phyloP scores from a whole-genome alignment of 2,113 vertebrate species.

The Carlito syrichta region DNA sequence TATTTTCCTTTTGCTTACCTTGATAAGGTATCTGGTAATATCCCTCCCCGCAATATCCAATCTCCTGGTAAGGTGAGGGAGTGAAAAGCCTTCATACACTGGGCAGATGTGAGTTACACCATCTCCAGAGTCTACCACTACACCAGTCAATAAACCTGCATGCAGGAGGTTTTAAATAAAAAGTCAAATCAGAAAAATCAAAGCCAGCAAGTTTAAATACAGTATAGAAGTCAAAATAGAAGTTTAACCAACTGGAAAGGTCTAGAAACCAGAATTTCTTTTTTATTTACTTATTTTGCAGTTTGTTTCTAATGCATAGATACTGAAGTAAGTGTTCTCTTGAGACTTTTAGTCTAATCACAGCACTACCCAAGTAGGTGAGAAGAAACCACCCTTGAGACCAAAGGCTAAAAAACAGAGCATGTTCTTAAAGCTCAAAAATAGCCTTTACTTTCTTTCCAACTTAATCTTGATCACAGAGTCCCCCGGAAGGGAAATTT shows the following conservation, averaged over 20 bases:
- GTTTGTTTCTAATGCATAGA: neutral
- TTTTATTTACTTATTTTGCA: neutral
- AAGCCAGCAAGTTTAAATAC: neutral
- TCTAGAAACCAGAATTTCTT: neutral
- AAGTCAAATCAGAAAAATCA: neutral
- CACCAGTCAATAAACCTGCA: conserved; percentile 94
- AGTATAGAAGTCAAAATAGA: neutral
- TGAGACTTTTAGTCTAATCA: neutral
- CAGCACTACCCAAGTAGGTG: neutral
- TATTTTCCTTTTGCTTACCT: conserved; percentile 82
- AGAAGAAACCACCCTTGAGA: neutral
- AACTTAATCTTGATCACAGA: neutral
- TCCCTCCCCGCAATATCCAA: conserved; percentile 97
- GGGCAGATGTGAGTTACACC: conserved; percentile 98
- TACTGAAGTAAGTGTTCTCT: neutral
- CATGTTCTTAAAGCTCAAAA: neutral
- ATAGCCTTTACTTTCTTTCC: neutral
- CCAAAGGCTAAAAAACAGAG: neutral
- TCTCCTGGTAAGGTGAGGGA: conserved; percentile 96
- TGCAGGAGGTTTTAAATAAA: neutral
- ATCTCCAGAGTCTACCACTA: conserved; percentile 97
- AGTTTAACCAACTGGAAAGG: neutral
- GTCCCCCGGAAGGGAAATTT: conserved; percentile 1
- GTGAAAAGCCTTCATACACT: conserved; percentile 98
- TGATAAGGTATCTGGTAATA: conserved; percentile 98